Conservation (phyloP, 2,888 invertebrate species). For the Gymnosoma rotundatum region DNA sequence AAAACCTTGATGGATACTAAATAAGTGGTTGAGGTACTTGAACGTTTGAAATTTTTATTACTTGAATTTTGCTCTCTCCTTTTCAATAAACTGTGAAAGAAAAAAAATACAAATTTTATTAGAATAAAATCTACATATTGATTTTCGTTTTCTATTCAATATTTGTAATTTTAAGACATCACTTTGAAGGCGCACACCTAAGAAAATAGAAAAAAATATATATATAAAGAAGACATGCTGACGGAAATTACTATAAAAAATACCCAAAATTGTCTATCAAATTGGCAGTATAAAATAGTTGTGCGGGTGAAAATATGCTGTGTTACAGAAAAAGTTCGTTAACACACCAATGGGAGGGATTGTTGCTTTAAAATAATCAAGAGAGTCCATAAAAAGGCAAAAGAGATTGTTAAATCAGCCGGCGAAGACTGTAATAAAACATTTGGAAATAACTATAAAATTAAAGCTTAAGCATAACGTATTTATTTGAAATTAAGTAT, state of each 20-base stretch:
- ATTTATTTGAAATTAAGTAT: no score
- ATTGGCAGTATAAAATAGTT: background rate
- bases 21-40: slow-evolving; percentile 52
- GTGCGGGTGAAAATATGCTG: background rate
- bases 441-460: no score
- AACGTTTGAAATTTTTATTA: slow-evolving; percentile 52
- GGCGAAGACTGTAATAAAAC: no score
- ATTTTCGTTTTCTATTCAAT: slow-evolving; percentile 13
- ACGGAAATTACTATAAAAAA: no score
- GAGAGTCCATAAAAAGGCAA: no score
- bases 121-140: slow-evolving; percentile 35
- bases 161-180: slow-evolving; percentile 2
- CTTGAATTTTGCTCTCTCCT: slow-evolving; percentile 4
- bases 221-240: no score
- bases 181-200: background rate
- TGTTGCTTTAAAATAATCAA: no score
- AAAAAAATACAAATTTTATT: slow-evolving; percentile 2
- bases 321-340: background rate
- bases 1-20: slow-evolving; percentile 7
- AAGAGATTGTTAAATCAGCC: no score
- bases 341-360: background rate
- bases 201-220: no score
- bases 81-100: slow-evolving; percentile 1
- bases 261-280: slow-evolving; percentile 9
- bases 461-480: no score